Evolutionary conservation across 2,797 vertebrate species (phyloP).

Genomic region (Pampus argenteus): DNA sequence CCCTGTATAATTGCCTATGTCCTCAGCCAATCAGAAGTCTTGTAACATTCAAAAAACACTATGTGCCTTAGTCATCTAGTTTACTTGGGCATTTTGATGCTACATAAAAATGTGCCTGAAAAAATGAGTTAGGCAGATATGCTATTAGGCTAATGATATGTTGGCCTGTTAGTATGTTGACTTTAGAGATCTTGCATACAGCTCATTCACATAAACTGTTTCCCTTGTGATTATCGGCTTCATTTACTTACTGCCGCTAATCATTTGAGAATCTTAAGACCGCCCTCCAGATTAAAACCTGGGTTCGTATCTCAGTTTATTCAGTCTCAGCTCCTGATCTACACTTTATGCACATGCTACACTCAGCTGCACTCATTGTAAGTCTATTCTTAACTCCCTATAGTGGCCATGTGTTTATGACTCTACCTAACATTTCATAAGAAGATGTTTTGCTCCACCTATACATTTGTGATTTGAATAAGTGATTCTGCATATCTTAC

Average conservation of each 20-base stretch:
- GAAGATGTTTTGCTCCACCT: too few relatives aligned
- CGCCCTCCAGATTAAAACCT: neutral
- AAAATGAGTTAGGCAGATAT: too few relatives aligned
- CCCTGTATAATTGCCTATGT: too few relatives aligned
- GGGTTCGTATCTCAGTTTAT: neutral
- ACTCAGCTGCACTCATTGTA: neutral
- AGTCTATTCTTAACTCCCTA: neutral
- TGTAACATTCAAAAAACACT: too few relatives aligned
- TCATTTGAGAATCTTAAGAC: neutral
- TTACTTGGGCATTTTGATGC: too few relatives aligned
- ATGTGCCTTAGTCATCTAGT: too few relatives aligned
- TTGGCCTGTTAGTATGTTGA: neutral
- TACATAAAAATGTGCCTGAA: too few relatives aligned
- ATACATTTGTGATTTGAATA: neutral
- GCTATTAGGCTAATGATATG: too few relatives aligned
- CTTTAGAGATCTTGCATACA: neutral
- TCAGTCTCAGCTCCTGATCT: neutral
- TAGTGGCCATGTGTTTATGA: neutral
- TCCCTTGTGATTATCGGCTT: neutral
- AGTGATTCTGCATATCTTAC: neutral
- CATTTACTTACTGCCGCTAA: neutral
- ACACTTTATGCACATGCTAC: neutral
- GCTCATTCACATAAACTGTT: neutral
- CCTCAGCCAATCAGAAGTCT: too few relatives aligned
- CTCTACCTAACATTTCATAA: neutral